Evolutionary conservation across 2,113 vertebrate species (phyloP).

Genomic region (Trogon melanurus): DNA sequence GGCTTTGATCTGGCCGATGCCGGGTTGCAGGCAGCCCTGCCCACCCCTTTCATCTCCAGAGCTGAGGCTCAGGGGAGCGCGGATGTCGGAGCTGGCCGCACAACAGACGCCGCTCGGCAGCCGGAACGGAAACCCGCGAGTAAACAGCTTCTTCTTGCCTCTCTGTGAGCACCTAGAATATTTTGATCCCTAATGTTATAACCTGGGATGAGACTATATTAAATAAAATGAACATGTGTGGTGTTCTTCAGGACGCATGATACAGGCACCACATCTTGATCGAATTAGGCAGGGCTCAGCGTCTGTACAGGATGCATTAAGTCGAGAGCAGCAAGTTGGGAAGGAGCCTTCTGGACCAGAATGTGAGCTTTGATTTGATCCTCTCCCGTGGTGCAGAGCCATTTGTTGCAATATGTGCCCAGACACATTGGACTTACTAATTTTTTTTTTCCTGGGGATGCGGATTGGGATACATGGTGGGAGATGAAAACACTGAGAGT

Average conservation of each 20-base stretch:
- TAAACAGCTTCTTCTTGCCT: conserved; percentile 15
- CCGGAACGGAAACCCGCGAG: not conserved
- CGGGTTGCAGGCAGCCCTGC: not conserved
- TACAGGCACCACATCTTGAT: not conserved
- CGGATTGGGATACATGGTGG: not conserved
- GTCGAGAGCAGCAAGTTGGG: not conserved
- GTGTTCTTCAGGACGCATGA: not conserved
- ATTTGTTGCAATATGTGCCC: rapidly evolving
- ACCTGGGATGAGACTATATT: not conserved
- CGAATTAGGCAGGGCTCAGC: rapidly evolving
- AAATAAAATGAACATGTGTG: not conserved
- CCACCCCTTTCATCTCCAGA: not conserved
- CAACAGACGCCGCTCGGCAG: not conserved
- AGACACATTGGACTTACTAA: rapidly evolving
- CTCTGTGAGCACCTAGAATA: not conserved
- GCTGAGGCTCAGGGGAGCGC: not conserved
- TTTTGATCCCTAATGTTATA: not conserved
- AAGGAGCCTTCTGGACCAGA: not conserved
- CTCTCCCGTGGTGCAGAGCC: not conserved
- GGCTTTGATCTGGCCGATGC: not conserved
- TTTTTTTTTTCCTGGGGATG: not conserved
- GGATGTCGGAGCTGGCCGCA: not conserved
- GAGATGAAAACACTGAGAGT: not conserved
- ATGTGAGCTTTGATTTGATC: not conserved
- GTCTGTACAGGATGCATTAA: rapidly evolving